These are phyloP conservation scores for Argya squamiceps DNA, from an alignment of 2,797 vertebrate species.

Conservation along the genomic window DNA sequence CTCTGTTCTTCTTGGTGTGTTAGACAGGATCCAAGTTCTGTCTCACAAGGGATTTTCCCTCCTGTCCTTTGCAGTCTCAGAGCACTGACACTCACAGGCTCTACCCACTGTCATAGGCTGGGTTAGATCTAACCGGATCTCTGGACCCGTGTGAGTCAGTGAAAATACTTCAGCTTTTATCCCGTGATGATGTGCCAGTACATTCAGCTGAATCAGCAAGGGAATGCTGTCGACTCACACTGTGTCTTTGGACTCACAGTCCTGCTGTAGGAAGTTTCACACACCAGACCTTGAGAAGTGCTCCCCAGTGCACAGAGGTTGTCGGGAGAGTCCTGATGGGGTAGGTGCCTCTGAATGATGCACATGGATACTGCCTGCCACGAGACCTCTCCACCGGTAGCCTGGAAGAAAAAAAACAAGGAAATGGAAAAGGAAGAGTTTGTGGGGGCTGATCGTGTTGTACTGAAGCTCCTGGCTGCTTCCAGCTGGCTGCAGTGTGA, in stretches of 20 bases:
- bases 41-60: not conserved
- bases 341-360: not conserved
- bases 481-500: not conserved
- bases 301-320: not conserved
- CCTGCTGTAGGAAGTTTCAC: not conserved
- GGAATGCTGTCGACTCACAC: not conserved
- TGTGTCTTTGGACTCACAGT: not conserved
- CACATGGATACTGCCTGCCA: not conserved
- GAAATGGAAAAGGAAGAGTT: not conserved
- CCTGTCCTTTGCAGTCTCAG: not conserved
- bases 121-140: not conserved
- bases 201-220: slow-evolving; percentile 30
- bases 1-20: not conserved
- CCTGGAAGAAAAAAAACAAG: not conserved
- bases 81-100: not conserved
- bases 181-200: not conserved
- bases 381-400: accelerated
- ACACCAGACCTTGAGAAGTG: not conserved
- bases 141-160: not conserved
- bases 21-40: not conserved
- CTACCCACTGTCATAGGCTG: not conserved
- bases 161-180: slow-evolving; percentile 20
- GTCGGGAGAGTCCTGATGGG: not conserved
- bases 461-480: not conserved
- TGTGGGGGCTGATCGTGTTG: not conserved